Conservation (phyloP, 2,797 vertebrate species). For the Sebastes cheni region DNA sequence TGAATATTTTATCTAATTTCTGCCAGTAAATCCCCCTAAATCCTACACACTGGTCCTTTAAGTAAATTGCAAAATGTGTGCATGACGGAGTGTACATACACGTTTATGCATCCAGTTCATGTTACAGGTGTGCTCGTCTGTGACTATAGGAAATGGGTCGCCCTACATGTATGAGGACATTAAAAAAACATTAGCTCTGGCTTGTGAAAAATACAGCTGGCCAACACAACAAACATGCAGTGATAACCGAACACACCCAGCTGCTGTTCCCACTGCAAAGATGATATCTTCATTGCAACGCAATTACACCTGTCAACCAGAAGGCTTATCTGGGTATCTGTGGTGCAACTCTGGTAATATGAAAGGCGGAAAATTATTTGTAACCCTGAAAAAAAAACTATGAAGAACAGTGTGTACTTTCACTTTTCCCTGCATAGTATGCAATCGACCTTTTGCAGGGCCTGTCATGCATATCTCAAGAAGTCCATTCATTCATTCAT, state of each 20-base stretch:
- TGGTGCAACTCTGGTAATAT: not conserved
- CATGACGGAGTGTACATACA: not conserved
- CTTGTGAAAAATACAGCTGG: not conserved
- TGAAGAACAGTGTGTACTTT: not conserved
- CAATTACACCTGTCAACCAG: not conserved
- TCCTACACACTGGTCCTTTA: too few species aligned
- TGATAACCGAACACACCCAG: constrained; percentile 12
- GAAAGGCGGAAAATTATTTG: not conserved
- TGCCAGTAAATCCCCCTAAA: too few species aligned
- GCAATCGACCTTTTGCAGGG: not conserved
- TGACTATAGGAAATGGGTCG: not conserved
- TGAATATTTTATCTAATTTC: too few species aligned
- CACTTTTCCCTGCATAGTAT: not conserved
- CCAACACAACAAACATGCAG: not conserved
- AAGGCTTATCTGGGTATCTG: not conserved
- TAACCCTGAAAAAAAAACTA: not conserved
- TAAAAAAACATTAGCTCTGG: not conserved
- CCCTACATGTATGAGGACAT: not conserved
- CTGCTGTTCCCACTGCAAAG: not conserved
- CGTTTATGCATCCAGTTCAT: not conserved
- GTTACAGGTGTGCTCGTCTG: not conserved
- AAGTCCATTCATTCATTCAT: too few species aligned
- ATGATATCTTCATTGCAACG: not conserved
- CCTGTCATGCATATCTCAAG: not conserved
- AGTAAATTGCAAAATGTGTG: not conserved